Evolutionary conservation across 2,113 vertebrate species (phyloP), one percentile per base, ranked within the genome.

Genomic region (Leptobrachium ailaonicum): DNA sequence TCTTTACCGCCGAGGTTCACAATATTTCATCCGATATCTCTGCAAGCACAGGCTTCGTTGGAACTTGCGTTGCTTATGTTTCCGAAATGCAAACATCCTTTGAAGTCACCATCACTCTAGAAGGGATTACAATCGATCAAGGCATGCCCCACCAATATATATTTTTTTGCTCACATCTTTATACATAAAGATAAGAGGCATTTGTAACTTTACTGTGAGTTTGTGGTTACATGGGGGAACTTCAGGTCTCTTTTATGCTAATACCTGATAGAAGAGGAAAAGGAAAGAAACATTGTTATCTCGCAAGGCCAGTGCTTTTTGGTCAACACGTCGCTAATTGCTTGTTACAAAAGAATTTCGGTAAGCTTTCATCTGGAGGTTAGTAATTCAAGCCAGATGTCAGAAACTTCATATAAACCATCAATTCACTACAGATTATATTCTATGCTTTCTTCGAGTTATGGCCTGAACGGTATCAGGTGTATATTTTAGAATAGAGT

Each of bases 141-240:
- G 8, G 41, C 14, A n/a, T 7, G 0, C 40, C 11, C 9, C 5
- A 45, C 4, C 54, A 40, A 77, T 67, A 70, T n/a, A 76, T 67
- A 47, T 69, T 77, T 32, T 32, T 32, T 60, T 60, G 10, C 13
- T 69, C 32, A 60, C 45, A 20, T 62, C 53, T 74, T 32, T 69
- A 68, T 60, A 69, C 41, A 74, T 50, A 8, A 56, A 60, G 71
- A 80, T 80, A 80, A 80, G 71, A 41, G 47, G 54, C 9, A 67
- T 73, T 74, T 74, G 53, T 67, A 41, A 67, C 41, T 73, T 60
- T 68, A n/a, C 14, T 58, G 5, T 11, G 62, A 47, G 41, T 68
- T 64, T 54, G 43, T 13, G 63, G 56, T 71, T 71, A 73, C 66
- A 13, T 10, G 53, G 20, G 63, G 50, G 63, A 67, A 56, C 12